Evolutionary conservation across 2,888 invertebrate genomes (phyloP).

Genomic region (Brachyopa scutellaris): DNA sequence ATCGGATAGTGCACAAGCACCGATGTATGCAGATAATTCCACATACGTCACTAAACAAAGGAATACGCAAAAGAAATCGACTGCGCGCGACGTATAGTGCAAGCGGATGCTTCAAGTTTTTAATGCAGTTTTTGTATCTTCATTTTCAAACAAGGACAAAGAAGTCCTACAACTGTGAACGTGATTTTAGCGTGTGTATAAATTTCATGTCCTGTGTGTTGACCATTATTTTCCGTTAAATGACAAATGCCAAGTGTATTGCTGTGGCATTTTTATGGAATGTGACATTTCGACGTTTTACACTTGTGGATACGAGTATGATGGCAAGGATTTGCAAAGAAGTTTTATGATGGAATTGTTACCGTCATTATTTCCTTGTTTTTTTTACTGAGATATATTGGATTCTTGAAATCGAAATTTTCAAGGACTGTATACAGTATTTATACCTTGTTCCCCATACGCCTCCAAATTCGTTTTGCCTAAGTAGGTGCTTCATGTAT

Average conservation of each 20-base stretch:
- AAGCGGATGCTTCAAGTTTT: conserved; percentile 30
- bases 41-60: conserved; percentile 18
- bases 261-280: conserved; percentile 20
- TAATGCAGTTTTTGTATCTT: not conserved
- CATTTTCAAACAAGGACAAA: not conserved
- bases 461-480: not conserved
- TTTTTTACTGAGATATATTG: not conserved
- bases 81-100: conserved; percentile 7
- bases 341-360: not conserved
- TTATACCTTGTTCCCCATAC: too few species aligned
- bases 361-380: not conserved
- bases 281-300: conserved; percentile 13
- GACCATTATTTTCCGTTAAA: conserved; percentile 21
- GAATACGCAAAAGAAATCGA: not conserved
- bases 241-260: conserved; percentile 18
- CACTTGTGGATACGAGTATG: not conserved
- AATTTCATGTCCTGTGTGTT: not conserved
- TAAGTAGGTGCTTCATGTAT: not conserved
- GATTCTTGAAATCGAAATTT: conserved; percentile 22
- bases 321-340: not conserved
- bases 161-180: conserved; percentile 27
- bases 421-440: conserved; percentile 33
- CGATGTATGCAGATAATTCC: not conserved
- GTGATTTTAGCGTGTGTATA: conserved; percentile 1
- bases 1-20: conserved; percentile 17